A percentile compares a stretch with the other conserved stretches of the same genome.
These are phyloP conservation scores for Graphium colonna DNA, from an alignment of 2,888 invertebrate species.

Conservation along the genomic window DNA sequence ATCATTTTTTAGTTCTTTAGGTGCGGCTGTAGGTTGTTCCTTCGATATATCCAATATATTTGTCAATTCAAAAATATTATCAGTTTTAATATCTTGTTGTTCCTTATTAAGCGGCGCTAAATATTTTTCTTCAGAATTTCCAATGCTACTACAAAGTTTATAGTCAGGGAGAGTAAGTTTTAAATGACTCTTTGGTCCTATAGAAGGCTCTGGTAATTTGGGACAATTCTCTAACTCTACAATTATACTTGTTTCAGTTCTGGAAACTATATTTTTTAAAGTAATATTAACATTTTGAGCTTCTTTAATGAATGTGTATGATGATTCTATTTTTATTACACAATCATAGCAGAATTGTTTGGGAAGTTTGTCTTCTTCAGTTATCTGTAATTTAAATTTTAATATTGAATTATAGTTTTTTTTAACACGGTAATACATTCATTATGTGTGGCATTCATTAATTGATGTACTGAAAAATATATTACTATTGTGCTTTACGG, in stretches of 20 bases:
- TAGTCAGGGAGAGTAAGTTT: conserved; percentile 52
- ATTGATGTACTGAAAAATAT: no score
- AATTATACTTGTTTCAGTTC: conserved; percentile 51
- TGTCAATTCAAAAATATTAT: conserved; percentile 8
- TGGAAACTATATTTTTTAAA: conserved; percentile 53
- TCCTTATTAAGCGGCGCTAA: conserved; percentile 25
- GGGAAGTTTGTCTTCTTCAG: conserved; percentile 65
- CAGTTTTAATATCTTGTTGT: conserved; percentile 2
- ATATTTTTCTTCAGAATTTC: conserved; percentile 29
- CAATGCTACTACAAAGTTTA: conserved; percentile 46
- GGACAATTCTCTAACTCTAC: conserved; percentile 43
- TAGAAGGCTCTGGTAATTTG: conserved; percentile 27
- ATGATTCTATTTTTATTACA: conserved; percentile 66
- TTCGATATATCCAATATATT: neutral
- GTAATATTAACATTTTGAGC: conserved; percentile 58
- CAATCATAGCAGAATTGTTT: conserved; percentile 74
- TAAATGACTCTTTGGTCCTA: conserved; percentile 30
- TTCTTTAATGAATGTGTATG: conserved; percentile 68
- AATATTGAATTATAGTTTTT: no score
- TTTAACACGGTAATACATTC: no score
- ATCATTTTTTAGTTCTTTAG: conserved; percentile 23
- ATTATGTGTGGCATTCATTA: no score
- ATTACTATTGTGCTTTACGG: no score
- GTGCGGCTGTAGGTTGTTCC: neutral
- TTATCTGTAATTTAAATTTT: conserved; percentile 47